Evolutionary conservation across 2,113 vertebrate genomes (phyloP).

Genomic region (Hippocampus zosterae): DNA sequence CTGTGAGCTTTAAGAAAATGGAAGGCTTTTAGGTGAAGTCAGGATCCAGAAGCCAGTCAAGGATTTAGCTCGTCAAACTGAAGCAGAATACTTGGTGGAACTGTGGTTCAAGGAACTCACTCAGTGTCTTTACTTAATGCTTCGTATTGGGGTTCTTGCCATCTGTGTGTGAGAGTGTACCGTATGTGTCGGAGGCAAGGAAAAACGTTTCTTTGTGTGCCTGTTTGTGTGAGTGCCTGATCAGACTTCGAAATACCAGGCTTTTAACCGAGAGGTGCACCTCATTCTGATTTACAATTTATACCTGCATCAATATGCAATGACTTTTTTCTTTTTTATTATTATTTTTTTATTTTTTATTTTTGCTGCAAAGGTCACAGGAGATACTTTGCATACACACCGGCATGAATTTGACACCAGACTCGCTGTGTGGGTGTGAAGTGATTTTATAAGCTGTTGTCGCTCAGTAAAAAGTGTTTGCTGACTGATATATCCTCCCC

Average conservation of each 20-base stretch:
- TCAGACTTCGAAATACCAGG: background rate
- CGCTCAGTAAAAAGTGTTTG: constrained; percentile 20
- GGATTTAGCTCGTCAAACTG: background rate
- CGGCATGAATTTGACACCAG: constrained; percentile 6
- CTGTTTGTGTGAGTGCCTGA: background rate
- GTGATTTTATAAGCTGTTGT: constrained; percentile 41
- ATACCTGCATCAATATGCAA: constrained; percentile 15
- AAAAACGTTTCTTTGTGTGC: background rate
- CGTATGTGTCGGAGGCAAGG: background rate
- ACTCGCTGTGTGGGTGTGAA: constrained; percentile 13
- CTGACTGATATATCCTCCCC: constrained; percentile 29
- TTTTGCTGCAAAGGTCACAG: constrained; percentile 16
- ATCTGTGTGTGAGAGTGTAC: background rate
- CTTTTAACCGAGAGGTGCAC: constrained; percentile 18
- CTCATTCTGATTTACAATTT: constrained; percentile 24
- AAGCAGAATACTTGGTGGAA: background rate
- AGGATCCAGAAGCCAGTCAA: no score
- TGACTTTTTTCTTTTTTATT: background rate
- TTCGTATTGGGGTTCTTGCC: background rate
- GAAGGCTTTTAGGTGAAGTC: no score
- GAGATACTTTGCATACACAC: background rate
- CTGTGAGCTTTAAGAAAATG: background rate
- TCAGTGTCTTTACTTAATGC: background rate
- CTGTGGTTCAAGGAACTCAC: background rate
- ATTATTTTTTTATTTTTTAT: background rate